Evolutionary conservation across 2,113 vertebrate species (phyloP), one percentile per base, ranked within the genome.

Genomic region (Dipodomys stephensi): DNA sequence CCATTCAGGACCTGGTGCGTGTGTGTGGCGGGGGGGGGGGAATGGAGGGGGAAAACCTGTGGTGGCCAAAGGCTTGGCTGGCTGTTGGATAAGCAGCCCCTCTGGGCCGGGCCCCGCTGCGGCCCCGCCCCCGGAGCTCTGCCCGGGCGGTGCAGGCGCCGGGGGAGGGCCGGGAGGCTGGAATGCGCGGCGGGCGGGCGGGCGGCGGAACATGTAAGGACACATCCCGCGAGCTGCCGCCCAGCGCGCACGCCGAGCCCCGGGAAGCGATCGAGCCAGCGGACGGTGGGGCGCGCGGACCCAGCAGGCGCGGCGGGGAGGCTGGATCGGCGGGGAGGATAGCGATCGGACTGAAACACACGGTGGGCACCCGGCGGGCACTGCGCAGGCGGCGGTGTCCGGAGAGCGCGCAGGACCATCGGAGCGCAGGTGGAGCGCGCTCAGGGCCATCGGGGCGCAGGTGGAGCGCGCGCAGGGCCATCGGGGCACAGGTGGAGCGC

Each of bases 141-240:
- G 79, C 44, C 68, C 11, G 32, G 71, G 92, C 87, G 67, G 60
- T 20, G 73, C 78, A 83, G 18, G 25, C 67, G 0, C 88, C 82
- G 87, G 69, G 19, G 68, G 92, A 44, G 97, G 98, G 97, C 96
- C 44, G 83, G 94, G 19, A 96, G 94, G 71, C 96, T 87, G 98
- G 98, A 98, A 98, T 98, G 96, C 96, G 96, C 94, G 62, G 97
- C 93, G 84, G 94, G 83, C 79, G 92, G 96, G 97, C 98, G 97
- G 95, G 97, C 91, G 72, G 96, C 96, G 91, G 98, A 98, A 98
- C 99, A 98, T 98, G 99, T 98, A 98, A 98, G 92, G 97, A 98
- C 99, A 99, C 96, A 98, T 99, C 98, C 98, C 71, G 90, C 76
- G 96, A 96, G 97, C 97, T 73, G 97, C 97, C 87, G 96, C 83